Percentiles rank a stretch among this genome's conserved stretches.
These are phyloP conservation scores for Parasteatoda lunata DNA, from an alignment of 2,888 invertebrate genomes.

Conservation along the genomic window DNA sequence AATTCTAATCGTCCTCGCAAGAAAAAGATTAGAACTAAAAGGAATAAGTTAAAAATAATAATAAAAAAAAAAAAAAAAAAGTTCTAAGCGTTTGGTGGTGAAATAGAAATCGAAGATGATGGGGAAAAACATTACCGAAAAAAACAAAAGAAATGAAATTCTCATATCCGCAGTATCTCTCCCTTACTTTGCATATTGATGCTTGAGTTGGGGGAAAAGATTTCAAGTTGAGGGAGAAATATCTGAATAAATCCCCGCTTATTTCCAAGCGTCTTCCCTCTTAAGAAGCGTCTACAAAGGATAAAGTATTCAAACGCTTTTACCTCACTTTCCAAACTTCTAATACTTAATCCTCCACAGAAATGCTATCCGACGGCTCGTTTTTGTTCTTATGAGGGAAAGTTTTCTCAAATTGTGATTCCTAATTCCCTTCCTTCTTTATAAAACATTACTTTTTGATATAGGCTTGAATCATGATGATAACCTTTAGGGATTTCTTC, in stretches of 20 bases:
- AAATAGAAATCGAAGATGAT: constrained; percentile 8
- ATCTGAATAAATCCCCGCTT: constrained; percentile 60
- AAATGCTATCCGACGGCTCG: too few relatives aligned
- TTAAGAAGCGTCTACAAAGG: constrained; percentile 31
- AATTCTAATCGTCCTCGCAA: constrained; percentile 50
- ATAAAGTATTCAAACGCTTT: constrained; percentile 44
- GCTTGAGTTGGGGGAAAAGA: constrained; percentile 22
- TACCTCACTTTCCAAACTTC: constrained; percentile 21
- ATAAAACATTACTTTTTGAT: too few relatives aligned
- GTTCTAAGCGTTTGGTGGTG: constrained; percentile 20
- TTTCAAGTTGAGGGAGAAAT: constrained; percentile 36
- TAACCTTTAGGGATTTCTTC: too few relatives aligned
- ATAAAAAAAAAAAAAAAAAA: constrained; percentile 48
- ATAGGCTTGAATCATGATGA: too few relatives aligned
- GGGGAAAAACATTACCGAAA: constrained; percentile 28
- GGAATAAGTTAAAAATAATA: constrained; percentile 15
- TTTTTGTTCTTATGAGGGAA: too few relatives aligned
- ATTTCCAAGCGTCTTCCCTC: constrained; percentile 34
- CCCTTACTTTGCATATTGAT: constrained; percentile 65
- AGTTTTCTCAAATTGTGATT: too few relatives aligned
- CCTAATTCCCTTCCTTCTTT: too few relatives aligned
- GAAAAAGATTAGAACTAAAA: neutral
- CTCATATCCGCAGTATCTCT: constrained; percentile 25
- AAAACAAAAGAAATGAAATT: constrained; percentile 35
- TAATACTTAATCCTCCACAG: constrained; percentile 59